A percentile compares a stretch with the other conserved stretches of the same genome.
These are phyloP conservation scores for Protonibea diacanthus DNA, from an alignment of 2,797 vertebrate species.

Conservation along the genomic window DNA sequence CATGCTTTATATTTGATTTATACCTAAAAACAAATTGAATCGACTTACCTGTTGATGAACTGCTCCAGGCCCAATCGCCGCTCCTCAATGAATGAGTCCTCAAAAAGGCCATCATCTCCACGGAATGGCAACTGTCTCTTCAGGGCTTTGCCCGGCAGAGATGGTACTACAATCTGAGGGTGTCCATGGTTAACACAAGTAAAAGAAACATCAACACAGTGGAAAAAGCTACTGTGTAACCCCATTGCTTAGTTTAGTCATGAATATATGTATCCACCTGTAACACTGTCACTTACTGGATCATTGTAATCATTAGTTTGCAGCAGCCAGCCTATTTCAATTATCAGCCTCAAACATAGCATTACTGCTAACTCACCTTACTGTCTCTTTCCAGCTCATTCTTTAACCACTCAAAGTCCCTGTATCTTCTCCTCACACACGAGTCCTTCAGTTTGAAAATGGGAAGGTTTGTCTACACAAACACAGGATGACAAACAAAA, in stretches of 20 bases:
- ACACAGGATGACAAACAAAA: not conserved
- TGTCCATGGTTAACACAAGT: slow-evolving; percentile 1
- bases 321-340: not conserved
- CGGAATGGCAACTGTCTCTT: slow-evolving; percentile 98
- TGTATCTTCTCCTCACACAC: slow-evolving; percentile 96
- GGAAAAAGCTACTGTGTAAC: not conserved
- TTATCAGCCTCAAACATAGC: not conserved
- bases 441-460: slow-evolving; percentile 99
- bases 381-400: slow-evolving; percentile 99
- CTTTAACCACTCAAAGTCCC: slow-evolving; percentile 99
- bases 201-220: not conserved
- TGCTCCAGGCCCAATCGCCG: slow-evolving; percentile 95
- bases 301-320: slow-evolving; percentile 8
- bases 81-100: slow-evolving; percentile 98
- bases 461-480: slow-evolving; percentile 93
- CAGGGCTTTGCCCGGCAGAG: slow-evolving; percentile 97
- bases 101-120: slow-evolving; percentile 97
- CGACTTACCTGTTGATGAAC: slow-evolving; percentile 97
- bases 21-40: not conserved
- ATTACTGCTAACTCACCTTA: slow-evolving; percentile 88
- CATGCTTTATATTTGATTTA: not conserved
- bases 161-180: slow-evolving; percentile 96
- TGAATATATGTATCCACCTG: not conserved
- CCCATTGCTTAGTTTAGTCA: not conserved
- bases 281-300: not conserved